These are phyloP conservation scores for Mirounga angustirostris DNA, from an alignment of 2,113 vertebrate species.

Conservation along the genomic window DNA sequence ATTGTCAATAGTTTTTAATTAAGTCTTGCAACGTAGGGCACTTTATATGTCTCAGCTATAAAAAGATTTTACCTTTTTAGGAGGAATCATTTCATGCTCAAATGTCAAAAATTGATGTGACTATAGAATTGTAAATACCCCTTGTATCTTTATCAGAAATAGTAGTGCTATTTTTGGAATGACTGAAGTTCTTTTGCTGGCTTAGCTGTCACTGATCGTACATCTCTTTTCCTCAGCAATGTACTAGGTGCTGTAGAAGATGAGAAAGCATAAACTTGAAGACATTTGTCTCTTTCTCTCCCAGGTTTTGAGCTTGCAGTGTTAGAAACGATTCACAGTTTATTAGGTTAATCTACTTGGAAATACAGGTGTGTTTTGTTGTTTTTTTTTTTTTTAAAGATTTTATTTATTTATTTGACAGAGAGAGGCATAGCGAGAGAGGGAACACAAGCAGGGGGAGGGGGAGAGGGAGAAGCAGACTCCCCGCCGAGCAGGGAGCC, in stretches of 20 bases:
- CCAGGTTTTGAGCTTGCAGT: background rate
- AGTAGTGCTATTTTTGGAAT: background rate
- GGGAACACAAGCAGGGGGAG: no score
- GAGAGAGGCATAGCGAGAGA: no score
- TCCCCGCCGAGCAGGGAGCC: no score
- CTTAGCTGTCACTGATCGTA: background rate
- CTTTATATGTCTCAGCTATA: constrained; percentile 15
- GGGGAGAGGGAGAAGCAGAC: no score
- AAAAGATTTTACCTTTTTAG: constrained; percentile 48
- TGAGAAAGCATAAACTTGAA: constrained; percentile 17
- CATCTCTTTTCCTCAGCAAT: background rate
- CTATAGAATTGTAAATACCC: background rate
- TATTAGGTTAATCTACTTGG: background rate
- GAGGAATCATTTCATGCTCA: background rate
- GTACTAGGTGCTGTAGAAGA: background rate
- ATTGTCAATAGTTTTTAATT: constrained; percentile 46
- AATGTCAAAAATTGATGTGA: background rate
- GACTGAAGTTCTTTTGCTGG: background rate
- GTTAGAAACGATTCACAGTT: background rate
- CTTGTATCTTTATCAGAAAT: constrained; percentile 10
- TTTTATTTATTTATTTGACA: no score
- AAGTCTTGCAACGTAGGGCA: background rate
- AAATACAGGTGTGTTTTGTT: background rate
- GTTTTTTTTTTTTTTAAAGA: no score
- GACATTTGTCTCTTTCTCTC: background rate